Conservation (phyloP, 2,888 invertebrate species). For the Cantharis rufa region DNA sequence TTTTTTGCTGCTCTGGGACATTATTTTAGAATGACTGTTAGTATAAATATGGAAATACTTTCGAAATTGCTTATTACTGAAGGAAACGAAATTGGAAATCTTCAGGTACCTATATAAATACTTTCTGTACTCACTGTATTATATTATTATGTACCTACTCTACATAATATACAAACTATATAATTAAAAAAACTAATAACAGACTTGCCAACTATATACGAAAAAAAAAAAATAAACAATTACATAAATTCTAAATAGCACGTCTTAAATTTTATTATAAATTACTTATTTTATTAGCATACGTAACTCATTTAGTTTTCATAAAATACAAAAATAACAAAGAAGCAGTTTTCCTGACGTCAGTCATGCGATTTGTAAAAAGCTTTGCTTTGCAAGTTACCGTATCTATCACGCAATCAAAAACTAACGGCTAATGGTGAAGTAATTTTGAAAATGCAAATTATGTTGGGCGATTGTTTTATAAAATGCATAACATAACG, state of each 20-base stretch:
- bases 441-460: background rate
- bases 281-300: background rate
- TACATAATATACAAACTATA: too few species aligned
- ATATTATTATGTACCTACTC: too few species aligned
- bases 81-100: too few species aligned
- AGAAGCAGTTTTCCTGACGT: background rate
- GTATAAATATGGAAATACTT: too few species aligned
- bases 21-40: too few species aligned
- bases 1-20: too few species aligned
- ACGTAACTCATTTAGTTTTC: background rate
- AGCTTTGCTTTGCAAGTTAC: background rate
- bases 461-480: background rate
- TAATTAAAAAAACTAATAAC: background rate
- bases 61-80: too few species aligned
- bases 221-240: background rate
- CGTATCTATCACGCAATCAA: background rate
- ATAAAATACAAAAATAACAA: background rate
- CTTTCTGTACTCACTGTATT: too few species aligned
- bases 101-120: too few species aligned
- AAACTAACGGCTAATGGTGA: background rate
- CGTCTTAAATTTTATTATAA: background rate
- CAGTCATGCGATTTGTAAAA: background rate
- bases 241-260: background rate
- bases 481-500: background rate
- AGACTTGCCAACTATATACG: background rate